Conservation (phyloP, 2,888 invertebrate species). For the Diarsia dahlii region DNA sequence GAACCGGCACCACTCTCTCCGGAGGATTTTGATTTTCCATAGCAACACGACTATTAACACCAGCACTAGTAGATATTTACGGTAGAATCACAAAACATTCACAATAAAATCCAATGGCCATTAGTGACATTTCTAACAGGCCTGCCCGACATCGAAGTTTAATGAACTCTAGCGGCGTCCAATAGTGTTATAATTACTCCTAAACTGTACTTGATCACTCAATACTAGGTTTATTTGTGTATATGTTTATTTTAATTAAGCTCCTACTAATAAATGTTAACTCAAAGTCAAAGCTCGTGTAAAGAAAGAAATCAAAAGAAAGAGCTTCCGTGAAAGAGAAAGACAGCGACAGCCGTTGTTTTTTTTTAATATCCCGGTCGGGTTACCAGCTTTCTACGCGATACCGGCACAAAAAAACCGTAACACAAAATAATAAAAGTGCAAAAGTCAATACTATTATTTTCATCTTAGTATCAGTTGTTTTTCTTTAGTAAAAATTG, state of each 20-base stretch:
- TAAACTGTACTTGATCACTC: conserved; percentile 70
- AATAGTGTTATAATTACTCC: conserved; percentile 67
- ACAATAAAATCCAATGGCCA: conserved; percentile 79
- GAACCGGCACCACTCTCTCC: conserved; percentile 88
- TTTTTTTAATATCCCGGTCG: conserved; percentile 61
- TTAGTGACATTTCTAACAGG: conserved; percentile 80
- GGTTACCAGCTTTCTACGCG: conserved; percentile 19
- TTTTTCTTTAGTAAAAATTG: neutral
- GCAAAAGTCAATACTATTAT: neutral
- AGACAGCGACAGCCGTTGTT: conserved; percentile 60
- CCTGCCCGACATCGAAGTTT: conserved; percentile 82
- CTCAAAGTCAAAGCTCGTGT: conserved; percentile 72
- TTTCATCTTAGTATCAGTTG: neutral
- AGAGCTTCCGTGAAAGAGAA: conserved; percentile 72
- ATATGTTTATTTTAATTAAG: conserved; percentile 68
- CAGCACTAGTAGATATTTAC: conserved; percentile 66
- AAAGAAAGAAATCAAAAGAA: conserved; percentile 75
- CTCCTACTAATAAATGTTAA: conserved; percentile 68
- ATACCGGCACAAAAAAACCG: conserved; percentile 31
- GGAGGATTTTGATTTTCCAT: conserved; percentile 86
- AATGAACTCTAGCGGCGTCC: conserved; percentile 82
- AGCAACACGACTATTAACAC: conserved; percentile 69
- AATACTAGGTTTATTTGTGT: conserved; percentile 67
- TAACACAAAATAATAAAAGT: neutral
- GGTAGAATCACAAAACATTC: conserved; percentile 76